Evolutionary conservation across 92 coral and sea anemone genomes (phyloP).

Genomic region (Actinostola sp.): DNA sequence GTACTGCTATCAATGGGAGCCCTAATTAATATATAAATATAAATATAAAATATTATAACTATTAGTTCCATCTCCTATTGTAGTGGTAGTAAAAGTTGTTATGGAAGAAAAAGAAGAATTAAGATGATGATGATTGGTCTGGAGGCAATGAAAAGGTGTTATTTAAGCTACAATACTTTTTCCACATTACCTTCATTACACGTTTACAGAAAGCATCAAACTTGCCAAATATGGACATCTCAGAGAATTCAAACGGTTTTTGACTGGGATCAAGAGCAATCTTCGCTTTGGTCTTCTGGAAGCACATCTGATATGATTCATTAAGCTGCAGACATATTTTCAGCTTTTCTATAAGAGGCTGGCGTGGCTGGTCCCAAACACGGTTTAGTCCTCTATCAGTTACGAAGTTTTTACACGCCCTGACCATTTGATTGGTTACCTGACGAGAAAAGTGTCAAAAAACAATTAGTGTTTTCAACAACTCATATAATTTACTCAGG

Average conservation of each 20-base stretch:
- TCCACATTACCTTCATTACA: constrained; percentile 69
- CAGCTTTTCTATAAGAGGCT: constrained; percentile 83
- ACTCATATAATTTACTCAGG: neutral
- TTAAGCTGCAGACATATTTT: constrained; percentile 73
- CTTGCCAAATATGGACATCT: constrained; percentile 92
- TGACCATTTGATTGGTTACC: constrained; percentile 93
- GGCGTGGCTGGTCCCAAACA: constrained; percentile 90
- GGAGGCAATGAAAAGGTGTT: too few relatives aligned
- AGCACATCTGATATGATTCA: constrained; percentile 76
- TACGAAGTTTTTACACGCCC: constrained; percentile 82
- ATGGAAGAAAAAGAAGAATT: too few relatives aligned
- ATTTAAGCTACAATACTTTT: too few relatives aligned
- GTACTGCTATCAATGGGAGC: too few relatives aligned
- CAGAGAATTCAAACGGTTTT: constrained; percentile 85
- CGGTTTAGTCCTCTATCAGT: constrained; percentile 80
- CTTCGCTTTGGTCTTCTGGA: constrained; percentile 81
- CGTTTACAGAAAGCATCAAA: constrained; percentile 87
- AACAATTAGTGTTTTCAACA: too few relatives aligned
- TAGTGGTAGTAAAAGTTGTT: too few relatives aligned
- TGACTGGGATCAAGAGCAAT: constrained; percentile 79
- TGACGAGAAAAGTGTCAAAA: constrained; percentile 14
- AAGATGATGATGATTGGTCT: too few relatives aligned
- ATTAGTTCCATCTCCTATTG: too few relatives aligned
- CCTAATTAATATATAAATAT: too few relatives aligned
- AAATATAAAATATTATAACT: too few relatives aligned